phyloP scores from a whole-genome alignment of 2,113 vertebrate species.

The Corapipo altera region DNA sequence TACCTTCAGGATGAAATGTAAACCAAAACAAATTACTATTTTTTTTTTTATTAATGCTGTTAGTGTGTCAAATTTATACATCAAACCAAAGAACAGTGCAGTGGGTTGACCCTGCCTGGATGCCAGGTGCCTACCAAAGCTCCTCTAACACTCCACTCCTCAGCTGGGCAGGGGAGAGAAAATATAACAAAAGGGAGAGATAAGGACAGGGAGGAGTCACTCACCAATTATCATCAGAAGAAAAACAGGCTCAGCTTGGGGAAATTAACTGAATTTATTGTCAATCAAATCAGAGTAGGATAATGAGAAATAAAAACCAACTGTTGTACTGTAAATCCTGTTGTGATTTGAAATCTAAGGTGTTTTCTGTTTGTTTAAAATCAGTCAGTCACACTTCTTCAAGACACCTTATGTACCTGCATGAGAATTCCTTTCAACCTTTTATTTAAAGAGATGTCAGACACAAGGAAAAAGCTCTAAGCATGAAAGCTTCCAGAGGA shows the following conservation, averaged over 20 bases:
- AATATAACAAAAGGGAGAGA: neutral
- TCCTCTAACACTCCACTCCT: neutral
- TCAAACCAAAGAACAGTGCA: neutral
- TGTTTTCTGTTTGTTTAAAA: neutral
- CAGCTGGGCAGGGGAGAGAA: neutral
- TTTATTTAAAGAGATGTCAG: neutral
- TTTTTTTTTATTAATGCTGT: neutral
- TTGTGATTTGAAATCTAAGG: neutral
- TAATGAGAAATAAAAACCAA: neutral
- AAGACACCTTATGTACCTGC: neutral
- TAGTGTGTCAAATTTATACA: neutral
- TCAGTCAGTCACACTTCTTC: neutral
- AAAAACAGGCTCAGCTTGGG: neutral
- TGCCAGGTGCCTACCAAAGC: neutral
- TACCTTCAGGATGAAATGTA: neutral
- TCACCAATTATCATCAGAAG: no score
- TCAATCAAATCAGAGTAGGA: neutral
- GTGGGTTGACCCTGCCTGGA: fast-evolving
- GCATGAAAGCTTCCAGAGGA: neutral
- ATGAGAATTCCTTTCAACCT: neutral
- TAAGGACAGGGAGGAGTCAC: neutral
- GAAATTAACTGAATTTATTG: neutral
- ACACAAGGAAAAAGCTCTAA: neutral
- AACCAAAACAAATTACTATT: neutral
- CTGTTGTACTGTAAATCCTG: neutral